Evolutionary conservation across 2,888 invertebrate genomes (phyloP), one percentile per base, ranked within the genome.

Genomic region (Scaptomyza reducta): DNA sequence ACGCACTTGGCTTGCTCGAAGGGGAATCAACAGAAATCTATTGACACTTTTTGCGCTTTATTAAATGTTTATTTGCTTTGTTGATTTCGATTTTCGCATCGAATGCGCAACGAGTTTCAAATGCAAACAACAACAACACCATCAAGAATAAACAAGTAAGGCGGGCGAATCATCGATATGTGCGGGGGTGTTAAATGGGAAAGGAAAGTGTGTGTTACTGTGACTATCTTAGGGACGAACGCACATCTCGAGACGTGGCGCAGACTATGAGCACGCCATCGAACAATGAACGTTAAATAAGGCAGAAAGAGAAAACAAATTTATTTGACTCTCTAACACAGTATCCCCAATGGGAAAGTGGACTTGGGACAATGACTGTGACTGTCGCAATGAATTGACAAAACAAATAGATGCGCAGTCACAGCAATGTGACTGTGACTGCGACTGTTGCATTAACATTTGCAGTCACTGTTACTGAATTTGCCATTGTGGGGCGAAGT

Each of bases 1-100:
- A n/a, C 25, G 11, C 16, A 25, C 1, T 14, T 33, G 42, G 22
- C 33, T 5, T 3, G 16, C 27, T n/a, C 14, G 14, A 42, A 42
- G 56, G 53, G 45, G 74, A 62, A 44, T 67, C 66, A 59, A 61
- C 63, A 79, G 68, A 73, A 70, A 77, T 87, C 85, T 81, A 85
- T 86, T 82, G 86, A 85, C 87, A 85, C 69, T 85, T 80, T 40
- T 74, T 71, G 70, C 63, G 70, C 78, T 79, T 83, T 83, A 84
- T 87, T 86, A 80, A 70, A 75, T 77, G 86, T 86, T 86, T 86
- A 77, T 88, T 85, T 88, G 84, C 81, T 71, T 86, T 77, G 86
- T 83, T 87, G 88, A 87, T 86, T 85, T 80, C 77, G 77, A 79
- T 87, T 85, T 85, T 80, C 80, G 57, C 74, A 70, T 62, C 70